A percentile compares a stretch with the other conserved stretches of the same genome.
Evolutionary conservation across 2,113 vertebrate genomes (phyloP).

Genomic region (Galemys pyrenaicus): DNA sequence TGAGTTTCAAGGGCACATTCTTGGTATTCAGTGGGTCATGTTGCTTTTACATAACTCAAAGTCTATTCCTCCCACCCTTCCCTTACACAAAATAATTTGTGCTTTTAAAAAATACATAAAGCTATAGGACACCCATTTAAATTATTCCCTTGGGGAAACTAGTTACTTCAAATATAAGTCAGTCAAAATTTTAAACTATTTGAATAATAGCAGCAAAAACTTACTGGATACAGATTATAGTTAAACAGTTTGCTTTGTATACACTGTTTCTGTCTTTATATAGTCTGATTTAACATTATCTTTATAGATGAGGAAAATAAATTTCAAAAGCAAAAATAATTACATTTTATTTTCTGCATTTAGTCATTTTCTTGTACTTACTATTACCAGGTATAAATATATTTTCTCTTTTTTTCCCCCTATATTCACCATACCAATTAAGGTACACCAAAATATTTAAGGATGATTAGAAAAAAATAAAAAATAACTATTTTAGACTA

Average conservation of each 20-base stretch:
- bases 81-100: not conserved
- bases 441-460: not conserved
- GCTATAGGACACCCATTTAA: not conserved
- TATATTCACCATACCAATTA: not conserved
- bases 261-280: not conserved
- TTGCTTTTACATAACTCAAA: not conserved
- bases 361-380: not conserved
- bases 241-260: not conserved
- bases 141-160: not conserved
- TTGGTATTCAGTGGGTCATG: not conserved
- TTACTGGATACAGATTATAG: not conserved
- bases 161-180: not conserved
- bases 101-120: not conserved
- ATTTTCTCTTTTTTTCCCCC: not conserved
- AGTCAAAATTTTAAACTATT: constrained; percentile 46
- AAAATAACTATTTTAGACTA: not conserved
- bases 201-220: not conserved
- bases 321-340: not conserved
- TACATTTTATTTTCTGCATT: not conserved
- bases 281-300: not conserved
- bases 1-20: not conserved
- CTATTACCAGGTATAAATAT: not conserved
- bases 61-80: not conserved
- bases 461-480: not conserved
- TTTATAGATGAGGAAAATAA: not conserved